Evolutionary conservation across 2,797 vertebrate genomes (phyloP), one percentile per base, ranked within the genome.

Genomic region (Takifugu ocellatus): DNA sequence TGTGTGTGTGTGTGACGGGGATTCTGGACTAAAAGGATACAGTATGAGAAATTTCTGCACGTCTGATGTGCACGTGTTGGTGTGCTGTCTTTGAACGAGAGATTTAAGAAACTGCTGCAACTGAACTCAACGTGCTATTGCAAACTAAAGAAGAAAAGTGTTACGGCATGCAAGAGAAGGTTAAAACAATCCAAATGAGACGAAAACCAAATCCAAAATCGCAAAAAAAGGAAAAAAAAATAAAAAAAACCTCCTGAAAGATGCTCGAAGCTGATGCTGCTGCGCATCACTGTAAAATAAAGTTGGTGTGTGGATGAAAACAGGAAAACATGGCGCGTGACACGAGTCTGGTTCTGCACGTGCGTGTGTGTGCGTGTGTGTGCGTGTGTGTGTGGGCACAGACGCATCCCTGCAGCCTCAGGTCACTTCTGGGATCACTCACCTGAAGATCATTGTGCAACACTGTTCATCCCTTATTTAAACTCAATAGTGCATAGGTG

Each of bases 401-500:
- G 79, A 72, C 73, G 49, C 83, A 74, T 67, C 49, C 72, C 74
- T 58, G 70, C 57, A 31, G 59, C 68, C 68, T 72, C 65, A 1
- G 53, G 49, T 70, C 76, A 25, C 74, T 61, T 63, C 77, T 66
- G 56, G 59, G 36, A 56, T 75, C 54, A 51, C 81, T 78, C 69
- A 29, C 81, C 66, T 79, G 82, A 79, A 70, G 74, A 71, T 79
- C 36, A 27, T 69, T 82, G 87, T 89, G 87, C 86, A 87, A 79
- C 72, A 71, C 72, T 79, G 66, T 84, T 84, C 89, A 83, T 87
- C 87, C 86, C 83, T 85, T 85, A 86, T 82, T 68, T 56, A 84
- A 82, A 75, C 44, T 46, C 70, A 82, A 88, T 88, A 88, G 88
- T 90, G 89, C 89, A 91, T 89, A 88, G 77, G 83, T 88, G 84